phyloP scores from a whole-genome alignment of 2,888 invertebrate species.

The Cabera pusaria region DNA sequence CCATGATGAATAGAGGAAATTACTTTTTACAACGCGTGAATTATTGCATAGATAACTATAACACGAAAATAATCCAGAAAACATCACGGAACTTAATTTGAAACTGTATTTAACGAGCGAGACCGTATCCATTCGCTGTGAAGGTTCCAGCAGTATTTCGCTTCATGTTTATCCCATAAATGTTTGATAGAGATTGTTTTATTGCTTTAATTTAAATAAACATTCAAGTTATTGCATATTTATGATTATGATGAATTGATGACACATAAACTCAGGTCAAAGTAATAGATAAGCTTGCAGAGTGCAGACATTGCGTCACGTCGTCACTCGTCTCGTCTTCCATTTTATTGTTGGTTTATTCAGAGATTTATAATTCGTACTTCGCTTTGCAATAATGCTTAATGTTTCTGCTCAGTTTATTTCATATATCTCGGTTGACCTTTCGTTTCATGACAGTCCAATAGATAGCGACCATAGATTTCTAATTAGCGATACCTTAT shows the following conservation, averaged over 20 bases:
- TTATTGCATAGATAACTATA: constrained; percentile 38
- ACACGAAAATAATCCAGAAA: constrained; percentile 35
- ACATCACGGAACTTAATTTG: constrained; percentile 29
- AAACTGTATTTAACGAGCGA: constrained; percentile 30
- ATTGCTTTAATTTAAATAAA: constrained; percentile 17
- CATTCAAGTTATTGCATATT: constrained; percentile 20
- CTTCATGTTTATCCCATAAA: constrained; percentile 15
- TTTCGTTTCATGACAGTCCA: constrained; percentile 24
- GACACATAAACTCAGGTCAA: constrained; percentile 33
- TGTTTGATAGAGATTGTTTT: constrained; percentile 18
- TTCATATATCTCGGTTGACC: constrained; percentile 21
- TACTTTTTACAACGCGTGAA: constrained; percentile 45
- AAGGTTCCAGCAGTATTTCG: constrained; percentile 15
- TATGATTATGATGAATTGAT: no score
- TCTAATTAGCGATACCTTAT: constrained; percentile 33
- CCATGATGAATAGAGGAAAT: constrained; percentile 54
- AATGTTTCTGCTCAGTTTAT: constrained; percentile 23
- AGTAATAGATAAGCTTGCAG: constrained; percentile 41
- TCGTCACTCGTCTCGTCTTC: constrained; percentile 40
- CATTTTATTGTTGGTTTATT: constrained; percentile 27
- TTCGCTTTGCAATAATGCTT: constrained; percentile 20
- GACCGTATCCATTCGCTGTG: constrained; percentile 25
- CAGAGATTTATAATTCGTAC: constrained; percentile 21
- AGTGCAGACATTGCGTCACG: constrained; percentile 54
- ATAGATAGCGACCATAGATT: constrained; percentile 30